Evolutionary conservation across 2,888 invertebrate species (phyloP), one percentile per base, ranked within the genome.

Genomic region (Stenolophus ochropezus): DNA sequence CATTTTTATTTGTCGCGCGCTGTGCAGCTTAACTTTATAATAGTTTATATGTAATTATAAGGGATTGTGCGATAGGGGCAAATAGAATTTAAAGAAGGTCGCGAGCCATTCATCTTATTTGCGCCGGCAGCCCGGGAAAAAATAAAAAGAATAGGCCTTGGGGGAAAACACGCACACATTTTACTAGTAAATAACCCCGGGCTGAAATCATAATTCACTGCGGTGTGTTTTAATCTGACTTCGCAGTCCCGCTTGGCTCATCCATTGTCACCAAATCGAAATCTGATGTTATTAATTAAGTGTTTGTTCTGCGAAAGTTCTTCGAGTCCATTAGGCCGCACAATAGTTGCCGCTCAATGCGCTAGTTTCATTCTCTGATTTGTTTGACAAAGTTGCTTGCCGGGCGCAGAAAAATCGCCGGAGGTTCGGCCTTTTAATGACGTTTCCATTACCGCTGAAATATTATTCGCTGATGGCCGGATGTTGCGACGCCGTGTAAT

Each of bases 221-320:
- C 33, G 33, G 8, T 42, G 33, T 8, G 33, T 42, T 42, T 42
- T 42, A 42, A 42, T 42, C 33, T 42, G 33, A 42, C 33, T 42
- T 42, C 11, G 33, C 33, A 11, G 11, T 69, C 65, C 33, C 33
- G 14, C 18, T 2, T 16, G 65, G 27, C 20, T 33, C 65, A 69
- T 69, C 65, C 65, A 69, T 69, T 27, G 16, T n/a, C 23, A n/a
- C 25, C 21, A 56, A 61, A 61, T 61, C 61, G 61, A 61, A 61
- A 61, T 61, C 23, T 23, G 21, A 61, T 61, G 61, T 61, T 14
- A 61, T 61, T 61, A 61, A 61, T 61, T 61, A 61, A 61, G 61
- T 61, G 21, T 23, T 61, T 61, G 16, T 61, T 23, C 4, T 21
- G 61, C 5, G 21, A 61, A 61, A 61, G 23, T 61, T 23, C 23